These are phyloP conservation scores for Candidula unifasciata DNA, from an alignment of 2,888 invertebrate genomes.

Conservation along the genomic window DNA sequence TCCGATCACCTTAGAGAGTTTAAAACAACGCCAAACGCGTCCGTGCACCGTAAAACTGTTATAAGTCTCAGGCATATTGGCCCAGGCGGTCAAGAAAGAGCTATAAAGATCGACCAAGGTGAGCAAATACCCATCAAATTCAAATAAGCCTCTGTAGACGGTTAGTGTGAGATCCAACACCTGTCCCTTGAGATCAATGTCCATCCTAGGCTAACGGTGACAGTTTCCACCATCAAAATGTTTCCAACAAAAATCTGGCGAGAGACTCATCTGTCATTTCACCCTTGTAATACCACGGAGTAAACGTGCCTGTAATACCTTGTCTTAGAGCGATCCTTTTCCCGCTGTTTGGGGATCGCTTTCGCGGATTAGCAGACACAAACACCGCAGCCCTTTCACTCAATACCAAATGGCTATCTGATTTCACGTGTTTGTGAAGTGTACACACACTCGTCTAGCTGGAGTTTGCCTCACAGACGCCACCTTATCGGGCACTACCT, in stretches of 20 bases:
- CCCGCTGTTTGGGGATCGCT: conserved; percentile 1
- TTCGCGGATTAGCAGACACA: conserved; percentile 22
- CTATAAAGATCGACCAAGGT: background rate
- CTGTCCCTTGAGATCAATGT: background rate
- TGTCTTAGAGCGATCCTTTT: background rate
- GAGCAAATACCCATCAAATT: background rate
- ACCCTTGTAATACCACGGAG: no score
- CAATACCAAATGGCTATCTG: conserved; percentile 26
- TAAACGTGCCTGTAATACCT: background rate
- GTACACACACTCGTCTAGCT: background rate
- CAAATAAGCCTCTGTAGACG: background rate
- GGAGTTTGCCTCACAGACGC: conserved; percentile 6
- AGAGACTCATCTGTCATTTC: no score
- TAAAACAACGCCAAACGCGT: no score
- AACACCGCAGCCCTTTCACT: conserved; percentile 14
- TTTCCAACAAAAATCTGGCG: no score
- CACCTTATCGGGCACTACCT: conserved; percentile 25
- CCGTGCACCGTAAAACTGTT: no score
- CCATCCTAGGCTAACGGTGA: no score
- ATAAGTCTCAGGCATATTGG: no score
- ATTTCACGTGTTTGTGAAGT: conserved; percentile 11
- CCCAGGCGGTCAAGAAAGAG: no score
- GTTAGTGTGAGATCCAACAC: background rate
- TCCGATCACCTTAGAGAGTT: no score
- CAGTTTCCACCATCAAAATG: no score